Conservation (phyloP, 2,797 vertebrate genomes). For the Decapterus maruadsi region DNA sequence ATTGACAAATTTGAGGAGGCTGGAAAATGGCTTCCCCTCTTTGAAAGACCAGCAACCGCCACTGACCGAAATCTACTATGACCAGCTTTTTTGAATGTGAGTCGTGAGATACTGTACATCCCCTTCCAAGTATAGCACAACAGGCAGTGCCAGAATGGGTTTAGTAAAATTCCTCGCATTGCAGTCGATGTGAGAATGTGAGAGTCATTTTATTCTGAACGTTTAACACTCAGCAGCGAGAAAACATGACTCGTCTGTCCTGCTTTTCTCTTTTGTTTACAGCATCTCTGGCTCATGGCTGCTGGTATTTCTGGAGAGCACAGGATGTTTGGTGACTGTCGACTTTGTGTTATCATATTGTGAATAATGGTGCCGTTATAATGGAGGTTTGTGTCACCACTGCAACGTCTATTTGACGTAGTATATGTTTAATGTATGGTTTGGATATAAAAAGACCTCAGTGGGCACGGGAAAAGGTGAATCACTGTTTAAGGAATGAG, state of each 20-base stretch:
- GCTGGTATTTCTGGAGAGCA: conserved; percentile 47
- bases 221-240: conserved; percentile 25
- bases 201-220: conserved; percentile 38
- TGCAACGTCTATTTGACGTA: conserved; percentile 57
- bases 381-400: conserved; percentile 45
- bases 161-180: background rate
- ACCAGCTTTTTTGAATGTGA: background rate
- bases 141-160: background rate
- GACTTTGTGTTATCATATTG: conserved; percentile 45
- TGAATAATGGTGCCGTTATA: conserved; percentile 49
- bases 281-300: conserved; percentile 28
- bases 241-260: conserved; percentile 42
- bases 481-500: conserved; percentile 72
- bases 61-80: no score
- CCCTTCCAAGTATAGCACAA: background rate
- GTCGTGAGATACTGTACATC: background rate
- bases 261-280: conserved; percentile 46
- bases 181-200: conserved; percentile 10
- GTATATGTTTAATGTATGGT: conserved; percentile 66
- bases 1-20: no score
- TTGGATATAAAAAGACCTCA: conserved; percentile 66
- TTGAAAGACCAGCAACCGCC: no score
- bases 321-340: conserved; percentile 45
- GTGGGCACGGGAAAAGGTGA: conserved; percentile 67
- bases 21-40: no score